These are phyloP conservation scores for Etheostoma nigrum DNA, from an alignment of 2,797 vertebrate species.

Conservation along the genomic window DNA sequence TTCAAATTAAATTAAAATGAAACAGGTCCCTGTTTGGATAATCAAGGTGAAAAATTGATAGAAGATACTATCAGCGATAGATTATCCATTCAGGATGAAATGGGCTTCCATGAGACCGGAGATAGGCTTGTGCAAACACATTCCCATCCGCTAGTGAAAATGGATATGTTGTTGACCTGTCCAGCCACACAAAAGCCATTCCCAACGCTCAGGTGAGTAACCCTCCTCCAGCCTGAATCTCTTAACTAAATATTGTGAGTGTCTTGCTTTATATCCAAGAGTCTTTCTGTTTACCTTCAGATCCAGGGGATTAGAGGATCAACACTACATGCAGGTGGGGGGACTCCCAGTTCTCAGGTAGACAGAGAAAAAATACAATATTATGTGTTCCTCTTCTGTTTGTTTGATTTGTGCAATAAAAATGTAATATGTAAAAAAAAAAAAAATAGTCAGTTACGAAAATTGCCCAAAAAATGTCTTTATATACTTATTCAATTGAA, in stretches of 20 bases:
- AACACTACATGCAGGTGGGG: slow-evolving; percentile 62
- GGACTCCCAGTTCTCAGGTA: slow-evolving; percentile 42
- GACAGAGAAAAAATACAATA: slow-evolving; percentile 6
- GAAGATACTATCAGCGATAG: slow-evolving; percentile 55
- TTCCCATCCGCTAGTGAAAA: slow-evolving; percentile 83
- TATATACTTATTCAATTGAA: neutral
- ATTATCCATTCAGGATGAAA: slow-evolving; percentile 64
- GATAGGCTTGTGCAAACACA: slow-evolving; percentile 77
- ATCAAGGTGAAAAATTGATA: slow-evolving; percentile 14
- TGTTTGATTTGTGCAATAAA: neutral
- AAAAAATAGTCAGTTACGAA: neutral
- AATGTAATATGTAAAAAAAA: neutral
- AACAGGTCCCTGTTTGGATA: neutral
- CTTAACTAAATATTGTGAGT: slow-evolving; percentile 87
- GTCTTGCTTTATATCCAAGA: slow-evolving; percentile 80
- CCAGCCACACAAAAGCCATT: slow-evolving; percentile 76
- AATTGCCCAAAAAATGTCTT: neutral
- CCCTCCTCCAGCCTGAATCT: slow-evolving; percentile 83
- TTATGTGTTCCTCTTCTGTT: neutral
- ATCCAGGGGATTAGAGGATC: slow-evolving; percentile 83
- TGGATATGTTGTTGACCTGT: slow-evolving; percentile 82
- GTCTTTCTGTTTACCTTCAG: slow-evolving; percentile 80
- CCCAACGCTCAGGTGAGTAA: slow-evolving; percentile 80
- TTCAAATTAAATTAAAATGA: slow-evolving; percentile 7
- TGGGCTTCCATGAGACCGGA: slow-evolving; percentile 62